Evolutionary conservation across 2,888 invertebrate genomes (phyloP).

Genomic region (Eucera pruinosa): DNA sequence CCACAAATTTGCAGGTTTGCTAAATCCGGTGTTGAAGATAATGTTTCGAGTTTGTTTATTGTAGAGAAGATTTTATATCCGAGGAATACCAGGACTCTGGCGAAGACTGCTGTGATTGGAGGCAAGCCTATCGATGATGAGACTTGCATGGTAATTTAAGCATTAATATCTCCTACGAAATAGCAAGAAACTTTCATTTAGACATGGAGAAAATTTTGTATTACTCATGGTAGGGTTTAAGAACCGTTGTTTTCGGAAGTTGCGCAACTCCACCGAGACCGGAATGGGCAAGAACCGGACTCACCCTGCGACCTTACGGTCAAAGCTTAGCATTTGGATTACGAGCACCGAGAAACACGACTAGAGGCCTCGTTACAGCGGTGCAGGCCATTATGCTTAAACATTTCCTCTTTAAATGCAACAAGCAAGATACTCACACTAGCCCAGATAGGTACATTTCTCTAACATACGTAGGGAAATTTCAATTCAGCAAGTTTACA

Average conservation of each 20-base stretch:
- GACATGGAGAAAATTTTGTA: too few species aligned
- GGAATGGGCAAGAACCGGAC: slow-evolving; percentile 90
- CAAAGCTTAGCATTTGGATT: slow-evolving; percentile 88
- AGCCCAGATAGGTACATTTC: slow-evolving; percentile 86
- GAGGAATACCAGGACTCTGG: slow-evolving; percentile 85
- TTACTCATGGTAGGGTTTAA: slow-evolving; percentile 85
- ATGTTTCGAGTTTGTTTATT: slow-evolving; percentile 69
- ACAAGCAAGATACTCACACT: slow-evolving; percentile 84
- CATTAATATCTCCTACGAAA: too few species aligned
- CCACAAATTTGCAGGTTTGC: too few species aligned
- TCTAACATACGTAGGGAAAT: not conserved
- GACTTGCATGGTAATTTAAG: slow-evolving; percentile 87
- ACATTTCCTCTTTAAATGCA: slow-evolving; percentile 87
- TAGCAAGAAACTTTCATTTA: too few species aligned
- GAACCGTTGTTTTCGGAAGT: slow-evolving; percentile 88
- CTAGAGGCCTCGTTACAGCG: slow-evolving; percentile 87
- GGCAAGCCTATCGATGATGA: slow-evolving; percentile 88
- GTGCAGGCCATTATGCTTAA: slow-evolving; percentile 90
- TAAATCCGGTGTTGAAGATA: too few species aligned
- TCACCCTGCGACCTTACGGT: slow-evolving; percentile 87
- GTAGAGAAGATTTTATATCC: slow-evolving; percentile 88
- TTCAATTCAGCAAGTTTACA: not conserved
- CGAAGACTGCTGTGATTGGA: slow-evolving; percentile 86
- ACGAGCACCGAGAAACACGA: slow-evolving; percentile 88
- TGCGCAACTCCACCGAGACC: slow-evolving; percentile 89